Base-by-base conservation (phyloP, 30 jellyfish, hydroid and myxozoan species). In the Catostylus mosaicus region DNA sequence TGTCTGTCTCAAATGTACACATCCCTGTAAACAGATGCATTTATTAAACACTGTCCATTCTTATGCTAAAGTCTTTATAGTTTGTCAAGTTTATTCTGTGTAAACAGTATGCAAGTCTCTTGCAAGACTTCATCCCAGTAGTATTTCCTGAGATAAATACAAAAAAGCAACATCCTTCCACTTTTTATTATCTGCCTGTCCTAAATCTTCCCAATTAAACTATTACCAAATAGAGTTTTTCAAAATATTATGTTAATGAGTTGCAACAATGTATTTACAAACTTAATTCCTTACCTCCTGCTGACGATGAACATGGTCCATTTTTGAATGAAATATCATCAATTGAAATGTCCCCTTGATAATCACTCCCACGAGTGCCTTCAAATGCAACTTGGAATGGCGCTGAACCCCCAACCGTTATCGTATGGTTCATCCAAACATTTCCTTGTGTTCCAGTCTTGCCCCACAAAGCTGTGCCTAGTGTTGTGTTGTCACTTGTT, bases 381-480 rank as follows among this genome's bases (percentile, higher is more conserved):
- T 82, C 94, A 56, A 89, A 75, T 8, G 73, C 97, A 34, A 89
- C 88, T 90, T 90, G 96, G 72, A 66, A 90, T 24, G 73, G 64
- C 1, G 84, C 84, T 4, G 88, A 12, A 3, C 64, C 59, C 2
- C 63, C 62, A 30, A 90, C 85, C 14, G 96, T 90, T 51, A 90
- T 54, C 20, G 90, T 90, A 40, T 57, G 60, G 31, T 63, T 50
- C 67, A 11, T 47, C 97, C 97, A 90, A 9, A 45, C 84, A 67
- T 90, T 90, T 30, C 97, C 97, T 54, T 90, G 90, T 19, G 96
- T 90, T 37, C 95, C 94, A 14, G 65, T 84, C 69, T 76, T 75
- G 11, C 86, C 46, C 96, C 96, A 90, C 31, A 90, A 30, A 30
- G 97, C 78, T n/a, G 84, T 35, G 1, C 96, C 88, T 26, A 84